Base-by-base conservation (phyloP, 2,797 vertebrate species). In the Babyrousa celebensis region DNA sequence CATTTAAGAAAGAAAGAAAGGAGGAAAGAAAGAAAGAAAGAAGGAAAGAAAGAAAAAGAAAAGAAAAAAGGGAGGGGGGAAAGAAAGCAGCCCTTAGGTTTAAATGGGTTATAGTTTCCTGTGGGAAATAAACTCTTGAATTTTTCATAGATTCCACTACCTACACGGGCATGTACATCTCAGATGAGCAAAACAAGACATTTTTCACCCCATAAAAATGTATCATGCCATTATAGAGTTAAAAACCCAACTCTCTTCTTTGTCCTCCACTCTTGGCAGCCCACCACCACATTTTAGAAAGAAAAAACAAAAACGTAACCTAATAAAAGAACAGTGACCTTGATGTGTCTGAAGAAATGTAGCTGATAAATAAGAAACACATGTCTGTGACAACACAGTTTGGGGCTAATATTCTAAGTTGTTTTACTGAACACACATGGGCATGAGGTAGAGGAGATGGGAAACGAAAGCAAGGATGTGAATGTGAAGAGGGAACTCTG, bases 241-340 rank as follows among this genome's bases (percentile, higher is more conserved):
- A 70, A 89, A 95, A 96, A 79, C 25, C 72, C 72, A 70, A 1
- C 56, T 95, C 27, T 36, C 84, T 77, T 67, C 85, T 96, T 94
- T 98, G 83, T 96, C 96, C 74, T 95, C 82, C 17, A n/a, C 1
- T 43, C 77, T 96, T 97, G 97, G 96, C 84, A 96, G 79, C 65
- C 92, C 62, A 88, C 27, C 36, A 6, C 63, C 54, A 95, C 87
- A 89, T 94, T 97, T 97, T 89, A 94, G 93, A 92, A 77, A 89
- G 62, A 80, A 88, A 96, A 90, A 92, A 90, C 60, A 89, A 96
- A 94, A 96, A 58, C 27, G 79, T 93, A 97, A 91, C 92, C 96
- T 93, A 96, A 86, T 96, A 97, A 96, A 97, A 97, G 79, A 96
- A 95, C 95, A 96, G 60, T 97, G 94, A 97, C 94, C 94, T 97